phyloP scores from a whole-genome alignment of 2,113 vertebrate genomes.

The Pandion haliaetus region DNA sequence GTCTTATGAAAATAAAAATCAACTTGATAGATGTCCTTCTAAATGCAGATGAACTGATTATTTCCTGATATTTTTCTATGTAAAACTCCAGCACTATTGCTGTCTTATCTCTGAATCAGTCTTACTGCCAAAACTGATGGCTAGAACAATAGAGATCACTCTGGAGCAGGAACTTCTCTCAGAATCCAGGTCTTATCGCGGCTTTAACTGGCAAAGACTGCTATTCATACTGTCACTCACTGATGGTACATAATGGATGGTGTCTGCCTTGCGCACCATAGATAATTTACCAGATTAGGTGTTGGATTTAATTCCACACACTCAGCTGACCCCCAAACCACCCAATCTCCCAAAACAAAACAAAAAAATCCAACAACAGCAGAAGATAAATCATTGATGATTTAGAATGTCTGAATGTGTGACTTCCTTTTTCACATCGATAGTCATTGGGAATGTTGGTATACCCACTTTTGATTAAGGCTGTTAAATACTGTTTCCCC shows the following conservation, averaged over 20 bases:
- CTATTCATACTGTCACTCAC: slow-evolving; percentile 82
- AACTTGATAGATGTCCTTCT: slow-evolving; percentile 78
- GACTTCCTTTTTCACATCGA: slow-evolving; percentile 14
- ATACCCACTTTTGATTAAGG: slow-evolving; percentile 5
- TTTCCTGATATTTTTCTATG: slow-evolving; percentile 41
- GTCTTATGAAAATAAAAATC: not conserved
- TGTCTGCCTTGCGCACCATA: slow-evolving; percentile 76
- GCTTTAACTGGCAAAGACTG: slow-evolving; percentile 75
- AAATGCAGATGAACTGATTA: slow-evolving; percentile 77
- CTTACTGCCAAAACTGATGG: slow-evolving; percentile 76
- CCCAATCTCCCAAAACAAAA: not conserved
- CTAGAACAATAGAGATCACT: slow-evolving; percentile 78
- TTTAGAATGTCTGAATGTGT: slow-evolving; percentile 55
- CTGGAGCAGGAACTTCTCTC: slow-evolving; percentile 63
- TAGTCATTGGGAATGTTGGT: slow-evolving; percentile 26
- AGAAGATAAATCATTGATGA: slow-evolving; percentile 81
- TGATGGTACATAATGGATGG: slow-evolving; percentile 76
- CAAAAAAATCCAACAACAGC: not conserved
- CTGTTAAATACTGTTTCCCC: not conserved
- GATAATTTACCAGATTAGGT: slow-evolving; percentile 80
- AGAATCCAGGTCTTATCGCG: slow-evolving; percentile 74
- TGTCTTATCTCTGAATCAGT: slow-evolving; percentile 79
- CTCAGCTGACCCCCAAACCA: not conserved
- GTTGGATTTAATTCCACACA: slow-evolving; percentile 69
- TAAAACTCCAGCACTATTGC: slow-evolving; percentile 58